These are phyloP conservation scores for Himalopsyche anomala DNA, from an alignment of 2,888 invertebrate species.

Conservation along the genomic window DNA sequence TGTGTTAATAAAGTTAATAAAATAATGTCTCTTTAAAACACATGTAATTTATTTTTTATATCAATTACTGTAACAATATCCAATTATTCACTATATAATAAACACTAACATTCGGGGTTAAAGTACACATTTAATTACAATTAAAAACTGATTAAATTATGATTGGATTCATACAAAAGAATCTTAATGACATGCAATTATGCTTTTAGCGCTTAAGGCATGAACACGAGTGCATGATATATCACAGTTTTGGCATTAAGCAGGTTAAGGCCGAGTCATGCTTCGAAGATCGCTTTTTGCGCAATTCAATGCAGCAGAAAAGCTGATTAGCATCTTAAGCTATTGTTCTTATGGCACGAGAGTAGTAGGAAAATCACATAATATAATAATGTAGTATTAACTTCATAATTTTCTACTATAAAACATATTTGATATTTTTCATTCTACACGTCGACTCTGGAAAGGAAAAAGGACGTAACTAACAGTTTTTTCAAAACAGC, in stretches of 20 bases:
- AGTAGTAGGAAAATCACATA: neutral
- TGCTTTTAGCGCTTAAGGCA: neutral
- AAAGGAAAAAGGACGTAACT: too few relatives aligned
- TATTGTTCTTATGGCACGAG: slow-evolving; percentile 17
- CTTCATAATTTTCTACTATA: neutral
- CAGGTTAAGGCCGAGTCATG: slow-evolving; percentile 27
- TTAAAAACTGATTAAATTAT: neutral
- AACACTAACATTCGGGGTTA: too few relatives aligned
- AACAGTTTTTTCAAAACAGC: too few relatives aligned
- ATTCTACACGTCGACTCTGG: too few relatives aligned
- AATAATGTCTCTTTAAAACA: too few relatives aligned
- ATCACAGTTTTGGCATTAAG: slow-evolving; percentile 8
- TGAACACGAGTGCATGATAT: neutral
- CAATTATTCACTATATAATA: too few relatives aligned
- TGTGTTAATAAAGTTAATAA: too few relatives aligned
- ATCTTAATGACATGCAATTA: slow-evolving; percentile 16
- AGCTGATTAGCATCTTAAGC: neutral
- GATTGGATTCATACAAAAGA: neutral
- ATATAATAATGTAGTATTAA: neutral
- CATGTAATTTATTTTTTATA: too few relatives aligned
- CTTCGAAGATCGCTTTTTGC: neutral
- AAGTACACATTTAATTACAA: too few relatives aligned
- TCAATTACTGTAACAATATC: too few relatives aligned
- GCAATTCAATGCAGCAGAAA: neutral
- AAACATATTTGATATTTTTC: too few relatives aligned